Evolutionary conservation across 2,888 invertebrate genomes (phyloP), one percentile per base, ranked within the genome.

Genomic region (Dichetophora obliterata): DNA sequence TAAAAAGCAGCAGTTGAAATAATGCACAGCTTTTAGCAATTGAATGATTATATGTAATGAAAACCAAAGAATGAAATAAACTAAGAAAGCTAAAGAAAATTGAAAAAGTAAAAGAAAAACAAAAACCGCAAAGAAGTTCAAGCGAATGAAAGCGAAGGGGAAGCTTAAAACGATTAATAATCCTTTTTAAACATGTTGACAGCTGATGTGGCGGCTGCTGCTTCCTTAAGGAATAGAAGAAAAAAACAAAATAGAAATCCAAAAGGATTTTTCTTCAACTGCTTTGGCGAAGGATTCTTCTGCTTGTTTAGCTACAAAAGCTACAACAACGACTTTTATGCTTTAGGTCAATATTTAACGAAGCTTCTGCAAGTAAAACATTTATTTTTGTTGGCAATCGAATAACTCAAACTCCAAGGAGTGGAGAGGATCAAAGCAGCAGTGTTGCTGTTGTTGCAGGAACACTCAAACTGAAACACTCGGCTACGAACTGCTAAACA

Each of bases 271-370:
- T 54, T 54, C 9, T 54, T n/a, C 43, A 43, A 43, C 11, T 43
- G 43, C 43, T 43, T 43, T 11, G 14, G 43, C 34, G 19, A 27
- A 19, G 24, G 19, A 27, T 34, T 65, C 34, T 34, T 65, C 34
- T 34, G 63, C 63, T 34, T 34, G 34, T 65, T 65, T 65, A 65
- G 37, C 43, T 19, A 19, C 43, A 22, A 66, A 34, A 34, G 37
- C 66, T 61, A n/a, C 59, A n/a, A 52, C 73, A 73, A n/a, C 48
- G 43, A 31, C 43, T 73, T 73, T 71, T 24, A 74, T 74, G 50
- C 74, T 74, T 66, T 54, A 24, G 54, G 74, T 74, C 74, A 74
- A 74, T 74, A 74, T 74, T 74, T 74, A 54, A 37, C 34, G 54
- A 24, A 65, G 74, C 65, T 43, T 66, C 34, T 37, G 37, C n/a